Percentiles rank a stretch among this genome's conserved stretches.
phyloP scores from a whole-genome alignment of 2,113 vertebrate species.

The Ranitomeya imitator region DNA sequence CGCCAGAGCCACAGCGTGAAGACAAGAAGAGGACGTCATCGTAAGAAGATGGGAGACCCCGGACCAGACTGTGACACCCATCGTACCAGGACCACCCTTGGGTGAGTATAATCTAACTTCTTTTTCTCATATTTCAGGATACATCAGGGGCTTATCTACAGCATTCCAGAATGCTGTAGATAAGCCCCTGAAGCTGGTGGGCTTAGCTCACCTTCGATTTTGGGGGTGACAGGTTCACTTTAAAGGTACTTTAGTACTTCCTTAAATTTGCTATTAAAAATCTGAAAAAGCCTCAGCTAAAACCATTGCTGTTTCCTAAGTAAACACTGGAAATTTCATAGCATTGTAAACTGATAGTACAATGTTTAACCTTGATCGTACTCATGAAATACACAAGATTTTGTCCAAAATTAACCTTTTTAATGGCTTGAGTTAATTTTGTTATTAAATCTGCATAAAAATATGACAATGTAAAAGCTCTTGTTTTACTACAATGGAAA shows the following conservation, averaged over 20 bases:
- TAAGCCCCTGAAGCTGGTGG: no score
- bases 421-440: neutral
- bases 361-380: slow-evolving; percentile 3
- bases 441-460: neutral
- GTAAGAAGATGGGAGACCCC: no score
- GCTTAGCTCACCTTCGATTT: no score
- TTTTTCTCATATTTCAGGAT: no score
- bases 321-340: neutral
- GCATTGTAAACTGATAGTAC: neutral
- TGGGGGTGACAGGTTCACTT: no score
- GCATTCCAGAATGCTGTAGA: no score
- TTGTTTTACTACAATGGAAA: neutral
- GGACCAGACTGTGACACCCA: no score
- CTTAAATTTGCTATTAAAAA: slow-evolving; percentile 19
- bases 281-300: slow-evolving; percentile 8
- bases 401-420: neutral
- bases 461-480: neutral
- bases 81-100: no score
- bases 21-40: no score
- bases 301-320: neutral
- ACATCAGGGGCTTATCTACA: no score
- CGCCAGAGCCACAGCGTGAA: no score
- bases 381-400: neutral
- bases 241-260: slow-evolving; percentile 1
- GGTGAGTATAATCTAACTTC: no score